Percentiles rank a stretch among this genome's conserved stretches.
Conservation (phyloP, 1,140 invertebrate species). For the Bombus confusus region DNA sequence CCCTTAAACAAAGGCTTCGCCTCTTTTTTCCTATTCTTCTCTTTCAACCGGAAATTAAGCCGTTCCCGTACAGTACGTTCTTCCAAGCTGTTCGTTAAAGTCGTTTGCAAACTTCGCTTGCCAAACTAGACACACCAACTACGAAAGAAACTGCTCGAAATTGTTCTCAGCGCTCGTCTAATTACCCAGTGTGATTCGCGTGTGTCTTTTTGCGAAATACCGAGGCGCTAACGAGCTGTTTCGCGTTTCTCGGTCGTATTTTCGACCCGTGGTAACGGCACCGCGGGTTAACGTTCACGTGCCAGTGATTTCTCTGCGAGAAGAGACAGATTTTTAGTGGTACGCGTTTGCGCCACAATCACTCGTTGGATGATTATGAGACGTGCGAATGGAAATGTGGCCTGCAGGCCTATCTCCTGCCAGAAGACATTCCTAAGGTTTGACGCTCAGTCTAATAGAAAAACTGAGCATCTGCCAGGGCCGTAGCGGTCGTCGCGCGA, state of each 20-base stretch:
- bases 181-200: constrained; percentile 16
- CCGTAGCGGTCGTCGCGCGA: constrained; percentile 43
- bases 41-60: neutral
- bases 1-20: neutral
- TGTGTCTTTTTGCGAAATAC: neutral
- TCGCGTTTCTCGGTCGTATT: neutral
- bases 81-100: neutral
- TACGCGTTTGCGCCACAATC: constrained; percentile 9
- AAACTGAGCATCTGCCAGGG: constrained; percentile 65
- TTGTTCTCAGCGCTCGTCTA: neutral
- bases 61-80: neutral
- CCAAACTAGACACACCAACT: neutral
- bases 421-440: constrained; percentile 56
- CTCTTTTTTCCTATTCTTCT: neutral
- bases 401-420: constrained; percentile 29
- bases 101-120: neutral
- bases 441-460: constrained; percentile 57
- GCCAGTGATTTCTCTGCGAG: neutral
- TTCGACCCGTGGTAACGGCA: constrained; percentile 26
- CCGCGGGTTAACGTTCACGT: constrained; percentile 16
- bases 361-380: constrained; percentile 14
- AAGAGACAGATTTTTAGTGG: constrained; percentile 18
- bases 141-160: neutral
- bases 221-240: constrained; percentile 13
- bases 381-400: constrained; percentile 47